Evolutionary conservation across 2,113 vertebrate species (phyloP).

Genomic region (Sialia sialis): DNA sequence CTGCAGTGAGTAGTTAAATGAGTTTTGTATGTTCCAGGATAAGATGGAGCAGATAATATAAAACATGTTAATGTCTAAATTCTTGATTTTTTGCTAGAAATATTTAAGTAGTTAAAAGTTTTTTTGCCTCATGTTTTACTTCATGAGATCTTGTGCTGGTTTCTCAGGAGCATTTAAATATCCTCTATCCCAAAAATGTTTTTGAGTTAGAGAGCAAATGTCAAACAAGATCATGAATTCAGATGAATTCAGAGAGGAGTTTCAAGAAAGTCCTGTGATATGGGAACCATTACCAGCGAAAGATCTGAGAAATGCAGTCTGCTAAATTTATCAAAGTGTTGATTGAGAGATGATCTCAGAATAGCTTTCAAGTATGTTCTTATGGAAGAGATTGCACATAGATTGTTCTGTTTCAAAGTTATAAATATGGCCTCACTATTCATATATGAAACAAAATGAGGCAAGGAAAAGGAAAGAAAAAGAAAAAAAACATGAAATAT

Average conservation of each 20-base stretch:
- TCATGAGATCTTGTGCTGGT: neutral
- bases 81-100: neutral
- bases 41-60: neutral
- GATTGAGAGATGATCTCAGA: neutral
- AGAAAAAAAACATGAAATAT: accelerated
- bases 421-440: neutral
- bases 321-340: neutral
- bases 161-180: neutral
- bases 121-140: neutral
- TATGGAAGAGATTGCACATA: neutral
- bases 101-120: neutral
- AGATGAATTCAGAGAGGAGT: neutral
- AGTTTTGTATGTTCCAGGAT: neutral
- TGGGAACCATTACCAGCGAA: neutral
- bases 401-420: neutral
- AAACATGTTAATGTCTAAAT: neutral
- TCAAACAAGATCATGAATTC: neutral
- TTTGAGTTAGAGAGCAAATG: neutral
- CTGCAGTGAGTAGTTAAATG: neutral
- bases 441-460: neutral
- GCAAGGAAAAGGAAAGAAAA: neutral
- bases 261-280: neutral
- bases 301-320: neutral
- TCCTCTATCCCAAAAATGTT: neutral
- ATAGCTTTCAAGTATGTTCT: neutral